Percentiles rank a stretch among this genome's conserved stretches.
phyloP scores from a whole-genome alignment of 2,113 vertebrate genomes.

The Crotalus helleri region DNA sequence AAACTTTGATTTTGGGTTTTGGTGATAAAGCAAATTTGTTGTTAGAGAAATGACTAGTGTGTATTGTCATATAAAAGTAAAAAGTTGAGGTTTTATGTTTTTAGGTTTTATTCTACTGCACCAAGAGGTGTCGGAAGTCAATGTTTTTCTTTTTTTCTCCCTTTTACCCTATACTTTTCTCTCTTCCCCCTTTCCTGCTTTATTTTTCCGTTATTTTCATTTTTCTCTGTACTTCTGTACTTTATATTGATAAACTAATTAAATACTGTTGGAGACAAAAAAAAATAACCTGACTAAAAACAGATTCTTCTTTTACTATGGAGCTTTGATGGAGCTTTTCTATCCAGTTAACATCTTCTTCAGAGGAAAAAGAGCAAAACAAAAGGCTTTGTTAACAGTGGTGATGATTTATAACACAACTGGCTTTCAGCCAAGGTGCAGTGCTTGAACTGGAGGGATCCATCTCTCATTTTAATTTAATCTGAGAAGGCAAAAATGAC shows the following conservation, averaged over 20 bases:
- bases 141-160: not conserved
- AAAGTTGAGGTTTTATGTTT: not conserved
- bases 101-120: not conserved
- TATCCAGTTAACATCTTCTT: constrained; percentile 28
- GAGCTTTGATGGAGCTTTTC: constrained; percentile 40
- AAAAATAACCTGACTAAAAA: not conserved
- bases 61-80: not conserved
- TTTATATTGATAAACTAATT: not conserved
- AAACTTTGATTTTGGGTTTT: not conserved
- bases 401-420: not conserved
- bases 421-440: constrained; percentile 34
- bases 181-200: not conserved
- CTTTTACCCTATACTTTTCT: not conserved
- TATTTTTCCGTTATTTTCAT: not conserved
- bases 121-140: not conserved
- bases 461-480: not conserved
- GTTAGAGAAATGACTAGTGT: not conserved
- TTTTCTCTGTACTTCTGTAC: not conserved
- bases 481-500: constrained; percentile 6
- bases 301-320: constrained; percentile 34
- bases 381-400: not conserved
- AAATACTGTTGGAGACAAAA: not conserved
- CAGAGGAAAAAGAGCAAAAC: constrained; percentile 10
- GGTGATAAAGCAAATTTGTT: not conserved
- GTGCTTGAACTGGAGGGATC: not conserved